Evolutionary conservation across 2,888 invertebrate species (phyloP).

Genomic region (Dynastes tityus): DNA sequence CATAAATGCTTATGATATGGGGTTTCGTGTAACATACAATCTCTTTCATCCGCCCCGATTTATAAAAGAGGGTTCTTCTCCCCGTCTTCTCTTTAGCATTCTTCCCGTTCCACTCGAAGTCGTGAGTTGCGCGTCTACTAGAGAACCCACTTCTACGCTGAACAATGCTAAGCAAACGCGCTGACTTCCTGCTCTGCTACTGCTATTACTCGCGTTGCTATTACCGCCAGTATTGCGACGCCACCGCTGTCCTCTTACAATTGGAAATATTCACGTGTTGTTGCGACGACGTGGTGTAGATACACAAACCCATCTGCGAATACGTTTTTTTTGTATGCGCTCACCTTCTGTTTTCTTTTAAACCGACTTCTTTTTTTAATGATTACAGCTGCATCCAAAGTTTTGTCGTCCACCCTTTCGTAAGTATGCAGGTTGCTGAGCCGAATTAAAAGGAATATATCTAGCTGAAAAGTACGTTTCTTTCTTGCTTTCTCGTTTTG

Average conservation of each 20-base stretch:
- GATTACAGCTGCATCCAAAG: not conserved
- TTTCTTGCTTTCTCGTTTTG: not conserved
- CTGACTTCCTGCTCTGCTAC: constrained; percentile 13
- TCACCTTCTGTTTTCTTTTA: constrained; percentile 19
- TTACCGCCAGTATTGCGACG: not conserved
- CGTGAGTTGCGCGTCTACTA: constrained; percentile 25
- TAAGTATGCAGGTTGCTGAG: not conserved
- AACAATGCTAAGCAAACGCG: constrained; percentile 39
- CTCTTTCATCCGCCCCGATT: constrained; percentile 37
- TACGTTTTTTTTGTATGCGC: constrained; percentile 1
- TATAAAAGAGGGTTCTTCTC: constrained; percentile 41
- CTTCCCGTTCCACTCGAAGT: constrained; percentile 27
- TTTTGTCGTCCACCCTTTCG: not conserved
- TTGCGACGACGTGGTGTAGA: constrained; percentile 11
- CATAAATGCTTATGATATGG: not conserved
- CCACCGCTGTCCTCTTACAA: not conserved
- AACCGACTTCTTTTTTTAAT: constrained; percentile 13
- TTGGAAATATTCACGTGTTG: constrained; percentile 6
- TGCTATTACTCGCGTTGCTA: constrained; percentile 3
- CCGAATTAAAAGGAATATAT: constrained; percentile 15
- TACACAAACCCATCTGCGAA: constrained; percentile 20
- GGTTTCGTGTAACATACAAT: constrained; percentile 33
- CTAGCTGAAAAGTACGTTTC: constrained; percentile 14
- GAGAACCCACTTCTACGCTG: constrained; percentile 27
- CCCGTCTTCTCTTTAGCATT: constrained; percentile 27